Conservation (phyloP, 2,113 vertebrate species). For the Harpagus bidentatus region DNA sequence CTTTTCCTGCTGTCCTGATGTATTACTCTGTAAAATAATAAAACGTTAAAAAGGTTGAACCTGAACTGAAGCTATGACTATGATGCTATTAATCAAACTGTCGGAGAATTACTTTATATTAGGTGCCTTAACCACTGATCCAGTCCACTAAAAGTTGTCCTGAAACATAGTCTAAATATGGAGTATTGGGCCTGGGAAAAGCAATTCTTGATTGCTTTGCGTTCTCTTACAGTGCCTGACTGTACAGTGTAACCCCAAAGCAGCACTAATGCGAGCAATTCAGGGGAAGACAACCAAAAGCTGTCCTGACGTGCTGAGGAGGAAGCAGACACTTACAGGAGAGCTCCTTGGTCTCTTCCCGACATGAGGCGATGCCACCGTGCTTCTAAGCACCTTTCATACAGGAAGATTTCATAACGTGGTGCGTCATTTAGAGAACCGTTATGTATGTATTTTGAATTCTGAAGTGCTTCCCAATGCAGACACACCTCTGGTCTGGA, state of each 20-base stretch:
- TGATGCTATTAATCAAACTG: conserved; percentile 69
- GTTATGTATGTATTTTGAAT: neutral
- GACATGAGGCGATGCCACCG: neutral
- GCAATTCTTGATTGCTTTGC: neutral
- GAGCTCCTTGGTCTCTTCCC: neutral
- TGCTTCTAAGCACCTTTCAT: neutral
- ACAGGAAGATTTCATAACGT: neutral
- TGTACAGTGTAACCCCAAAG: neutral
- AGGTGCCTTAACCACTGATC: conserved; percentile 43
- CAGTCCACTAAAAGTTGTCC: conserved; percentile 27
- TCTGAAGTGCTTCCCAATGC: neutral
- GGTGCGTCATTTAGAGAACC: neutral
- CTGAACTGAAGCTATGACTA: conserved; percentile 60
- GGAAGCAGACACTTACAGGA: neutral
- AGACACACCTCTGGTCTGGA: neutral
- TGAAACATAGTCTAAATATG: conserved; percentile 1
- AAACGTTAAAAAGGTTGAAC: conserved; percentile 72
- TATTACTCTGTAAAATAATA: conserved; percentile 71
- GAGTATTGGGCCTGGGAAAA: neutral
- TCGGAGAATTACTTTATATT: conserved; percentile 48
- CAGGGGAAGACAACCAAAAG: neutral
- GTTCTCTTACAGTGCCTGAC: neutral
- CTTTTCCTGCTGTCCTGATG: conserved; percentile 56
- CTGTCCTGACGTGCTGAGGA: neutral
- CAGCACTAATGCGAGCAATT: neutral